A percentile compares a stretch with the other conserved stretches of the same genome.
Conservation (phyloP, 1,140 invertebrate species). For the Berghia stephanieae region DNA sequence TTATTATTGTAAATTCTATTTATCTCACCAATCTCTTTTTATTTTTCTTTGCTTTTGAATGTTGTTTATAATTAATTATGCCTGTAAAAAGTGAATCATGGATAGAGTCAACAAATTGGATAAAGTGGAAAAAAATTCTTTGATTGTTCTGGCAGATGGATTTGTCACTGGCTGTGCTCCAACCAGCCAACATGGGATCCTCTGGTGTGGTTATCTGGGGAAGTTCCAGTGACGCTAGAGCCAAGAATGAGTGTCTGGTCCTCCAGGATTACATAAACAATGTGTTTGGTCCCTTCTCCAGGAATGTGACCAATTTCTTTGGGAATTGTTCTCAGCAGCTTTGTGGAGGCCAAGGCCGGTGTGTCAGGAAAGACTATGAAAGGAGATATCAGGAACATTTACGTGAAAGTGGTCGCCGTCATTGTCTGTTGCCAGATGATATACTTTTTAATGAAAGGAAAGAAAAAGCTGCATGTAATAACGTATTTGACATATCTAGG, state of each 20-base stretch:
- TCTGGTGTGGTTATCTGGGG: conserved; percentile 43
- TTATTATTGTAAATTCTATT: no score
- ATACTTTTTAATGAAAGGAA: no score
- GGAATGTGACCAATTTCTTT: conserved; percentile 36
- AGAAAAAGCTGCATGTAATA: no score
- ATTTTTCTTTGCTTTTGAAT: no score
- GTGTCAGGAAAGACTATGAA: conserved; percentile 36
- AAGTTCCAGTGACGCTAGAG: conserved; percentile 19
- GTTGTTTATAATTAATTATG: no score
- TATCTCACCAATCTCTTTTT: no score
- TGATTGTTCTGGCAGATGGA: no score
- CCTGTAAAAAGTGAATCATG: no score
- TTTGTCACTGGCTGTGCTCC: conserved; percentile 30
- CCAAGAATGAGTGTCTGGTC: conserved; percentile 32
- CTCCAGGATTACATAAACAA: conserved; percentile 38
- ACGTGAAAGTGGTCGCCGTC: background rate
- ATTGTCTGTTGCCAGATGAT: background rate
- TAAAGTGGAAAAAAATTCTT: no score
- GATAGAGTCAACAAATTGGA: no score
- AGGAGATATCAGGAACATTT: conserved; percentile 26
- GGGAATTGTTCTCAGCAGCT: conserved; percentile 17
- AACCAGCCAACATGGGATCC: conserved; percentile 38
- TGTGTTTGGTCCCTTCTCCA: conserved; percentile 37
- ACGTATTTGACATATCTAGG: no score
- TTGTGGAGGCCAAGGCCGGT: conserved; percentile 40